Percentiles rank a stretch among this genome's conserved stretches.
phyloP scores from a whole-genome alignment of 2,888 invertebrate species.

The Drosophila borborema region DNA sequence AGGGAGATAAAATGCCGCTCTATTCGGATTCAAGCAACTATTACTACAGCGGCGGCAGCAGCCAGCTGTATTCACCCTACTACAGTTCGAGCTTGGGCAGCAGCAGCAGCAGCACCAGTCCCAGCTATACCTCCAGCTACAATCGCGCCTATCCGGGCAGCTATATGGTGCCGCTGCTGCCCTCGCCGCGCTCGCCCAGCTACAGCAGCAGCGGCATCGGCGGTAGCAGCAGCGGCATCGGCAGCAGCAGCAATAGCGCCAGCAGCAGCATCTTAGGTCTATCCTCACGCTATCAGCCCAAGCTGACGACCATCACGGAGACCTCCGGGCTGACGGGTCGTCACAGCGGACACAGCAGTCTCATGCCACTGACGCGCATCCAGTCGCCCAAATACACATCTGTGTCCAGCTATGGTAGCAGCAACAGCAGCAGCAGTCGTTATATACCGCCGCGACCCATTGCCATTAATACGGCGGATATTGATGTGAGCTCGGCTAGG shows the following conservation, averaged over 20 bases:
- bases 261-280: conserved; percentile 62
- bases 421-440: conserved; percentile 78
- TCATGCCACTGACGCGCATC: conserved; percentile 85
- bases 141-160: conserved; percentile 85
- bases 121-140: conserved; percentile 86
- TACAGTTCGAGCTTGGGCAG: conserved; percentile 84
- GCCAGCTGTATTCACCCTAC: conserved; percentile 86
- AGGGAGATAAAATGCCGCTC: conserved; percentile 87
- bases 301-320: conserved; percentile 90
- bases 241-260: conserved; percentile 18
- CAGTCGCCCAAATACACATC: conserved; percentile 86
- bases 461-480: conserved; percentile 93
- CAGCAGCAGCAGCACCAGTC: conserved; percentile 86
- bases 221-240: conserved; percentile 18
- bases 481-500: conserved; percentile 91
- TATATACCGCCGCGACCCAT: conserved; percentile 88
- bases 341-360: conserved; percentile 69
- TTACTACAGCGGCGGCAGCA: conserved; percentile 85
- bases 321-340: conserved; percentile 78
- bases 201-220: conserved; percentile 27
- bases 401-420: conserved; percentile 81
- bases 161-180: conserved; percentile 80
- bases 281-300: conserved; percentile 88
- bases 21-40: conserved; percentile 88
- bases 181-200: conserved; percentile 20